A percentile compares a stretch with the other conserved stretches of the same genome.
These are phyloP conservation scores for Nansenia antarctica DNA, from an alignment of 2,113 vertebrate genomes.

Conservation along the genomic window DNA sequence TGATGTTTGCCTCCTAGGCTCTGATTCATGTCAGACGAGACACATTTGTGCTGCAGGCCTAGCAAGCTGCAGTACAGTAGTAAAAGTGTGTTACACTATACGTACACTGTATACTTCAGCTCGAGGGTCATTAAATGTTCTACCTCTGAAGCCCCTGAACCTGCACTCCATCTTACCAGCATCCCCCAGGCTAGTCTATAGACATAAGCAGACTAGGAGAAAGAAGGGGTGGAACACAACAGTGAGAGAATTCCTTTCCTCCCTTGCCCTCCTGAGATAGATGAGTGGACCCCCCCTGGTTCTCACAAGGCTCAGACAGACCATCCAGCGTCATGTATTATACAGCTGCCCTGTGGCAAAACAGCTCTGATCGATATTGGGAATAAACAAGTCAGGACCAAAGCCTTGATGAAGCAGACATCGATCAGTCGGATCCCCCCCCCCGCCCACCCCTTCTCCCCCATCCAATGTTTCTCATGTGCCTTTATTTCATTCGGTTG, in stretches of 20 bases:
- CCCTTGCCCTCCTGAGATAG: conserved; percentile 16
- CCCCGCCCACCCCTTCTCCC: not conserved
- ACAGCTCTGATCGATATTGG: conserved; percentile 43
- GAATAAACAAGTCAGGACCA: conserved; percentile 66
- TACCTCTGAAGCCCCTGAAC: not conserved
- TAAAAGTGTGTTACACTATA: not conserved
- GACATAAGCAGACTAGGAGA: not conserved
- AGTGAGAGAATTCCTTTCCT: conserved; percentile 14
- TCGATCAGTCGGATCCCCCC: conserved; percentile 47
- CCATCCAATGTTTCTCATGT: conserved; percentile 45
- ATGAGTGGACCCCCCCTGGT: conserved; percentile 12
- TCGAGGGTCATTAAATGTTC: too few species aligned
- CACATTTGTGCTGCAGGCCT: not conserved
- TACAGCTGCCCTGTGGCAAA: conserved; percentile 47
- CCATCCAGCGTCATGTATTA: conserved; percentile 33
- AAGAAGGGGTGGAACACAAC: not conserved
- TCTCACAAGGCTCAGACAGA: conserved; percentile 22
- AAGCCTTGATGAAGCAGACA: conserved; percentile 65
- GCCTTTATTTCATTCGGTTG: conserved; percentile 49
- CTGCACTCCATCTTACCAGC: not conserved
- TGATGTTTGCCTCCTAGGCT: not conserved
- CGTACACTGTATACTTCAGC: not conserved
- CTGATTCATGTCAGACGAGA: not conserved
- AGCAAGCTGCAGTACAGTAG: not conserved
- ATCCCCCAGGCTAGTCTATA: not conserved